Conservation (phyloP, 37 sponge, comb jelly and placozoan species). For the Spongilla lacustris region DNA sequence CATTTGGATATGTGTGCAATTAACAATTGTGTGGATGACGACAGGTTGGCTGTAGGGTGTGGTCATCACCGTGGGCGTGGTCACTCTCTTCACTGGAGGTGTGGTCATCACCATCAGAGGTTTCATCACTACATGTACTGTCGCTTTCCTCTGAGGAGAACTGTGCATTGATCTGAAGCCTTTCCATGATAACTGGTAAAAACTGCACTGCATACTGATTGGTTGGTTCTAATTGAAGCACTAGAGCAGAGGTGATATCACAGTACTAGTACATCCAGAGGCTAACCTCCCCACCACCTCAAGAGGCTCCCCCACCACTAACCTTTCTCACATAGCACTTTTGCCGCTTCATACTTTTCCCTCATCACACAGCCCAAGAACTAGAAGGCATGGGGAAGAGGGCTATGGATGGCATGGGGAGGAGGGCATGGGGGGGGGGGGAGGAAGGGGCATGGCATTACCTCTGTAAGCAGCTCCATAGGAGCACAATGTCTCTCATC, state of each 20-base stretch:
- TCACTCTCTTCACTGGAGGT: background rate
- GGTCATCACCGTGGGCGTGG: background rate
- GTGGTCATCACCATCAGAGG: background rate
- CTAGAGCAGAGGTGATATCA: background rate
- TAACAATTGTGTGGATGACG: background rate
- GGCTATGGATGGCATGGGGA: background rate
- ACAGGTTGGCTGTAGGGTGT: background rate
- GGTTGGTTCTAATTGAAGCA: slow-evolving; percentile 68
- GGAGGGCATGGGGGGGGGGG: slow-evolving; percentile 11
- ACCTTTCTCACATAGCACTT: slow-evolving; percentile 70
- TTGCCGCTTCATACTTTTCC: slow-evolving; percentile 72
- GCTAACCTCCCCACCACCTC: background rate
- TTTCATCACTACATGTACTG: background rate
- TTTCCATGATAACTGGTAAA: slow-evolving; percentile 63
- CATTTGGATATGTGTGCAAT: background rate
- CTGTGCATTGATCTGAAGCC: slow-evolving; percentile 1
- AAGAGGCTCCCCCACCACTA: background rate
- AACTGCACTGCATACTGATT: slow-evolving; percentile 61
- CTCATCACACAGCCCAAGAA: slow-evolving; percentile 66
- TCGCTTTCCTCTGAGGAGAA: background rate
- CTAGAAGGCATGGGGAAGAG: slow-evolving; percentile 6
- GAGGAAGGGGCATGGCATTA: slow-evolving; percentile 4
- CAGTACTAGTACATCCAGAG: background rate
- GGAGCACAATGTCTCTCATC: background rate
- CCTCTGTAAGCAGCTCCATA: background rate